Base-by-base conservation (phyloP, 2,888 invertebrate species). In the Himalopsyche anomala region DNA sequence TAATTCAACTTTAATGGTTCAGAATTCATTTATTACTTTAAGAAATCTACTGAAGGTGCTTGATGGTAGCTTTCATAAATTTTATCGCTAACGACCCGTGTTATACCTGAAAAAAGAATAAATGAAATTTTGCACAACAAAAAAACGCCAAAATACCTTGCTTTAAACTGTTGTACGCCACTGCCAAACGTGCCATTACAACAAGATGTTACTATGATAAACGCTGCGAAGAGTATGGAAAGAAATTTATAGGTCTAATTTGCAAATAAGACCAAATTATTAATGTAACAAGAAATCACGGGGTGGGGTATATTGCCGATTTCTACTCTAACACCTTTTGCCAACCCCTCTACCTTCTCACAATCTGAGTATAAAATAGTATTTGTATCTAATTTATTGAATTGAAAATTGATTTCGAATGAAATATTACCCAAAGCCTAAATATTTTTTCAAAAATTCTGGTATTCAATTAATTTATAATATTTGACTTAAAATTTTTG, bases 211-310 rank as follows among this genome's bases (percentile, higher is more conserved):
- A 84, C 85, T 80, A 74, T 81, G 86, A 86, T 86, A 86, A 86
- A 86, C 84, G 86, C 87, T 83, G 82, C 82, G 80, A 80, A 69
- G 55, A 84, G 84, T 85, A 86, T 87, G 82, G 86, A 86, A 88
- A 88, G 85, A 85, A 88, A 88, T 88, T 86, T 88, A 88, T 88
- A 81, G 86, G 62, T 38, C 85, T 88, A 88, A 88, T 88, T 88
- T 88, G 88, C 84, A 88, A 85, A 83, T 80, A 74, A 74, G 74
- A 74, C 74, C 74, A 74, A 36, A 74, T 69, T 74, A 74, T 36
- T 74, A 74, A 74, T 74, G 74, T 74, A 74, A 74, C 74, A 74
- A 74, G 62, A 28, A 62, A 62, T 36, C 74, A 15, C 38, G 15
- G 15, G 36, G 38, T 1, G 62, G 62, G n/a, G 62, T 19, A 62